These are phyloP conservation scores for Ptychobarbus kaznakovi DNA, from an alignment of 2,797 vertebrate genomes.

Conservation along the genomic window DNA sequence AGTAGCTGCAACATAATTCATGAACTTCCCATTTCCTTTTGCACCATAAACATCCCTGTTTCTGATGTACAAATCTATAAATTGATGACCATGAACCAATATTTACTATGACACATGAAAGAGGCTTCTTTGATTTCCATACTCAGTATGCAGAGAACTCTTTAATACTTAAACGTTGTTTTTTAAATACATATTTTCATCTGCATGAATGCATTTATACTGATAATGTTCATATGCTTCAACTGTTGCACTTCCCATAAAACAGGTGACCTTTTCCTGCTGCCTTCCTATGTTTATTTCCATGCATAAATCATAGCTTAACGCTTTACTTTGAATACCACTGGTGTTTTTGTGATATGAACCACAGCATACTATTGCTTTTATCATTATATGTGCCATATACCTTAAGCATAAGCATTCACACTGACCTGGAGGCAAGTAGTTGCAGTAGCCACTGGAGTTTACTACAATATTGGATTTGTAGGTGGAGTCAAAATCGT, in stretches of 20 bases:
- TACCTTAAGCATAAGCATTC: neutral
- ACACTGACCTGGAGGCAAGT: conserved; percentile 80
- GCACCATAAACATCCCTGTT: conserved; percentile 33
- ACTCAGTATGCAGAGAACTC: neutral
- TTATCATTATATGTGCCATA: conserved; percentile 4
- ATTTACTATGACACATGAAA: conserved; percentile 19
- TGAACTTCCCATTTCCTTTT: conserved; percentile 1
- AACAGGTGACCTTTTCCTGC: conserved; percentile 11
- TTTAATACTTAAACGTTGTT: conserved; percentile 3
- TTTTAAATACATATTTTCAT: neutral
- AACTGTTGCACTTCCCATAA: conserved; percentile 4
- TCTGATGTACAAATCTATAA: conserved; percentile 23
- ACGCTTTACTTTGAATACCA: conserved; percentile 17
- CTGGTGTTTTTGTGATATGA: conserved; percentile 15
- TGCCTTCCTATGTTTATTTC: neutral
- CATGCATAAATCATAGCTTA: neutral
- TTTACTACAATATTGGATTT: conserved; percentile 84
- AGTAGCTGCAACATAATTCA: conserved; percentile 38
- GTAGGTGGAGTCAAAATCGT: conserved; percentile 85
- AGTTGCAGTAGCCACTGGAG: conserved; percentile 81
- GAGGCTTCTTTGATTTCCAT: conserved; percentile 24
- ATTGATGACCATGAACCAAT: conserved; percentile 13
- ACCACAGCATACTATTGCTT: neutral
- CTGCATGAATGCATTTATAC: neutral
- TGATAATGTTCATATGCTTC: neutral